A percentile compares a stretch with the other conserved stretches of the same genome.
These are phyloP conservation scores for Oenanthe melanoleuca DNA, from an alignment of 2,113 vertebrate species.

Conservation along the genomic window DNA sequence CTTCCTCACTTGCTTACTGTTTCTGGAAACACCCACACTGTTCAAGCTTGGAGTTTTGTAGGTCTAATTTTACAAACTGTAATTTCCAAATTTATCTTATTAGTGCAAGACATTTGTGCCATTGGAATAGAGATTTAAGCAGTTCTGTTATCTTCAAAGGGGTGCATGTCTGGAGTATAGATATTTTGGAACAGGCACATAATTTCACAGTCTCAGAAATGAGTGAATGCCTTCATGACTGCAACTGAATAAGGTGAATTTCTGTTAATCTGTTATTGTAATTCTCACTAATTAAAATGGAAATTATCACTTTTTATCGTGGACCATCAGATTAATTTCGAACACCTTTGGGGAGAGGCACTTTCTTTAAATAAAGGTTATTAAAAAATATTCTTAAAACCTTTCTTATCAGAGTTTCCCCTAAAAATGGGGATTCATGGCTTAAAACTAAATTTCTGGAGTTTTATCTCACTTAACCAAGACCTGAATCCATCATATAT, in stretches of 20 bases:
- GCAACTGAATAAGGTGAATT: background rate
- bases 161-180: background rate
- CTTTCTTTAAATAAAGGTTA: background rate
- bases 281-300: background rate
- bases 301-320: background rate
- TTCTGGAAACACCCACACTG: background rate
- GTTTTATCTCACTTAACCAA: background rate
- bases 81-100: background rate
- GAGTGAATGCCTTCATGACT: rapidly evolving
- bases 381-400: background rate
- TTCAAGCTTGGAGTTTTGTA: background rate
- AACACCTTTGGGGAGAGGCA: background rate
- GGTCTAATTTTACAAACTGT: background rate
- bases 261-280: background rate
- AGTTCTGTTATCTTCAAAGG: background rate
- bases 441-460: background rate
- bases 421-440: background rate
- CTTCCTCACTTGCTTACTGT: background rate
- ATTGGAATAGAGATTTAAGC: background rate
- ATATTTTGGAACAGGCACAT: background rate
- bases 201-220: background rate
- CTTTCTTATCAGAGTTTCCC: background rate
- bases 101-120: background rate
- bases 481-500: background rate
- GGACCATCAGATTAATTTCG: background rate